Evolutionary conservation across 2,888 invertebrate species (phyloP).

Genomic region (Gasteruption jaculator): DNA sequence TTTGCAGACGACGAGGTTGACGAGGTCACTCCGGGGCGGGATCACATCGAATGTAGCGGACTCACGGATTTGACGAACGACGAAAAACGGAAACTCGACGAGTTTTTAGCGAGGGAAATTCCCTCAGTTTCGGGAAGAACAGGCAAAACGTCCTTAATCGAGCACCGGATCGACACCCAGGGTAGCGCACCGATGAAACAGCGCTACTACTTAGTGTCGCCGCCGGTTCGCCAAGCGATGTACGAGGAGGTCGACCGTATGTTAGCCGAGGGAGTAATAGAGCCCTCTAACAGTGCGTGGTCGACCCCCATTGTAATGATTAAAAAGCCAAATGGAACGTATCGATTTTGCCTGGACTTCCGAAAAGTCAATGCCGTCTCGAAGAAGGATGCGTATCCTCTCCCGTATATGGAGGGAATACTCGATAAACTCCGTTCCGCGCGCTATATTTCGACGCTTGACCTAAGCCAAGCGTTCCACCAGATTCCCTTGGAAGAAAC

Average conservation of each 20-base stretch:
- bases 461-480: conserved; percentile 2
- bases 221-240: conserved; percentile 4
- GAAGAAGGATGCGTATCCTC: conserved; percentile 11
- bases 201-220: conserved; percentile 10
- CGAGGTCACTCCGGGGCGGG: too few species aligned
- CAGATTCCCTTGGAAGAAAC: conserved; percentile 21
- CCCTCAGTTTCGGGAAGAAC: conserved; percentile 1
- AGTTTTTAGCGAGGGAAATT: conserved; percentile 4
- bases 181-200: conserved; percentile 12
- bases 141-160: conserved; percentile 5
- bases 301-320: conserved; percentile 9
- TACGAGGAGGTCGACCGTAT: conserved; percentile 19
- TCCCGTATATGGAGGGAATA: conserved; percentile 5
- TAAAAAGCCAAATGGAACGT: neutral
- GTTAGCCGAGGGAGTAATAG: neutral
- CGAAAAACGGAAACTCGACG: neutral
- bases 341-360: conserved; percentile 5
- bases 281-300: conserved; percentile 6
- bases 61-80: neutral
- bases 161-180: conserved; percentile 15
- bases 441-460: conserved; percentile 13
- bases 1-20: too few species aligned
- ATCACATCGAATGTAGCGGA: too few species aligned
- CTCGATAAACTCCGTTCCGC: conserved; percentile 5
- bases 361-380: neutral